phyloP scores from a whole-genome alignment of 1,140 invertebrate genomes.

The Argopecten irradians region DNA sequence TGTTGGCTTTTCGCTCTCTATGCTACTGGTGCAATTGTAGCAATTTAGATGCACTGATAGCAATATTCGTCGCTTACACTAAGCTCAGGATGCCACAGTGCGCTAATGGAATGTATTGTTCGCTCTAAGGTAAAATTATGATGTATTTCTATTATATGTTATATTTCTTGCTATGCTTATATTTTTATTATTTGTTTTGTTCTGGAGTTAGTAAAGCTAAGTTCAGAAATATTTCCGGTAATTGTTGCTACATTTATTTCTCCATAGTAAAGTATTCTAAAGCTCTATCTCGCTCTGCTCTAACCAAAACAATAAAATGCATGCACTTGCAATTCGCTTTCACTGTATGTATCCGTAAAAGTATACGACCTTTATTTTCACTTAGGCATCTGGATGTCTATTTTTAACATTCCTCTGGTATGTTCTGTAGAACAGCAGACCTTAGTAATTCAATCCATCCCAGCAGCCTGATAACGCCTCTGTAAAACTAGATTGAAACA shows the following conservation, averaged over 20 bases:
- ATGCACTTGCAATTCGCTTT: background rate
- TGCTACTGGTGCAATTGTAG: background rate
- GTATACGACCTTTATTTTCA: background rate
- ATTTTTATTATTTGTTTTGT: background rate
- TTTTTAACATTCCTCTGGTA: background rate
- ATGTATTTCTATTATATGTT: background rate
- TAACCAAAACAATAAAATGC: background rate
- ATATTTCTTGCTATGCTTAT: background rate
- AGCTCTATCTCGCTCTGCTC: background rate
- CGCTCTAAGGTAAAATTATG: background rate
- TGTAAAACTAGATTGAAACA: background rate
- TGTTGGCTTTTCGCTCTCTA: background rate
- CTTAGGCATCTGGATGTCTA: background rate
- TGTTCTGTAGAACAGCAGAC: background rate
- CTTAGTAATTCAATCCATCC: background rate
- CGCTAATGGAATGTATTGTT: background rate
- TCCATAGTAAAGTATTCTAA: no score
- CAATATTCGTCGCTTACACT: background rate
- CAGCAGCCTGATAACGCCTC: background rate
- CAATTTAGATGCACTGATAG: background rate
- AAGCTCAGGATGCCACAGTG: background rate
- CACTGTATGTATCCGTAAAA: background rate
- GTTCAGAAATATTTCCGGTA: background rate
- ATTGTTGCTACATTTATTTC: no score
- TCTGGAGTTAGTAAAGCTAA: background rate